These are phyloP conservation scores for Microcebus tavaratra DNA, from an alignment of 2,113 vertebrate species.

Conservation along the genomic window DNA sequence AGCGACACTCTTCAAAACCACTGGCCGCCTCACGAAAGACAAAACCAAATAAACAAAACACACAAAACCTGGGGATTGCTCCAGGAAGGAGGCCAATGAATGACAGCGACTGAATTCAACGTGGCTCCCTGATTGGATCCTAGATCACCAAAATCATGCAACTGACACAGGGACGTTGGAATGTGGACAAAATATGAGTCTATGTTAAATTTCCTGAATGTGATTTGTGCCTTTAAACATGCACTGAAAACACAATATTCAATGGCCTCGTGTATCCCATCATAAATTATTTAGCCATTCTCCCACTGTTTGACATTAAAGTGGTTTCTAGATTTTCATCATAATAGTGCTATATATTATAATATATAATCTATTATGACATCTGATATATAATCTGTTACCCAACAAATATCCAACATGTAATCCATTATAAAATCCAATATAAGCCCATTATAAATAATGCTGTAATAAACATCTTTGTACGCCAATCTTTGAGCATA, in stretches of 20 bases:
- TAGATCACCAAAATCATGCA: background rate
- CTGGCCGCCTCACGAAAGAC: background rate
- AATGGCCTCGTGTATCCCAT: background rate
- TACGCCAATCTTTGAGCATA: background rate
- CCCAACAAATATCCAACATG: background rate
- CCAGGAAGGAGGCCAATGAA: background rate
- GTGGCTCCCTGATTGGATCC: background rate
- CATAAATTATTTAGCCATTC: background rate
- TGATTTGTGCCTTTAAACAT: background rate
- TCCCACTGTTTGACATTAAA: background rate
- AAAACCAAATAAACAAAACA: background rate
- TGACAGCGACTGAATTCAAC: background rate
- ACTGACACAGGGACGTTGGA: background rate
- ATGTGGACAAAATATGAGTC: background rate
- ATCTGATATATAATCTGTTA: background rate
- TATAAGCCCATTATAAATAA: background rate
- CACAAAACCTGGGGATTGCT: background rate
- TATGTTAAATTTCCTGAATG: no score
- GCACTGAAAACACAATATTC: background rate
- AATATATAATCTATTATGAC: background rate
- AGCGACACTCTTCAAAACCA: background rate
- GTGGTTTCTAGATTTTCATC: background rate
- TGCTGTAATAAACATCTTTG: background rate
- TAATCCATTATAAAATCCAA: background rate
- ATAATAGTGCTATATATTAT: background rate